Evolutionary conservation across 2,113 vertebrate species (phyloP).

Genomic region (Conger conger): DNA sequence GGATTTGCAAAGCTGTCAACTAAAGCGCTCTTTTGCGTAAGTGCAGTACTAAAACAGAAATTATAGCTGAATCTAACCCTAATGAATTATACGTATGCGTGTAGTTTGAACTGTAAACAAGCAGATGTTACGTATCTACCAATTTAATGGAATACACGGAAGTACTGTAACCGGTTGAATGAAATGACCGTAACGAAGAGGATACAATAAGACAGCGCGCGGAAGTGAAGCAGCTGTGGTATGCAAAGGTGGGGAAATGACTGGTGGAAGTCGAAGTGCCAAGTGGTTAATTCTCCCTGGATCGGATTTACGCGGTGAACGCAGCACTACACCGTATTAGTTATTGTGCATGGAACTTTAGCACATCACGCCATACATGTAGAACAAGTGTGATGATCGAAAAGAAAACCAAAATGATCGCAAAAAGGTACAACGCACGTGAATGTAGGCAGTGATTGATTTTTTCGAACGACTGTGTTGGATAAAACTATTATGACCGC

Average conservation of each 20-base stretch:
- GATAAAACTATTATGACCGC: conserved; percentile 21
- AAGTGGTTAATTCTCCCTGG: not conserved
- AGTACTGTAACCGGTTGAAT: not conserved
- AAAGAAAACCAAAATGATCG: not conserved
- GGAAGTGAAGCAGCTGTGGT: conserved; percentile 9
- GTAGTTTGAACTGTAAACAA: conserved; percentile 16
- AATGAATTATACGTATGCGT: not conserved
- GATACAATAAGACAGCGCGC: not conserved
- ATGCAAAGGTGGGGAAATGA: conserved; percentile 11
- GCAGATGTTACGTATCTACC: not conserved
- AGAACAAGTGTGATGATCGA: not conserved
- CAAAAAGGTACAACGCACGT: not conserved
- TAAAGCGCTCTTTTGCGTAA: not conserved
- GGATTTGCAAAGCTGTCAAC: conserved; percentile 7
- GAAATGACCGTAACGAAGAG: not conserved
- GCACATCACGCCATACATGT: not conserved
- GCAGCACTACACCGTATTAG: not conserved
- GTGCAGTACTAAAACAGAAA: not conserved
- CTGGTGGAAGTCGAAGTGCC: conserved; percentile 10
- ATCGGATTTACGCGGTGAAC: not conserved
- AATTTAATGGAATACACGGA: not conserved
- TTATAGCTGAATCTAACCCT: not conserved
- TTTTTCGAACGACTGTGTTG: conserved; percentile 9
- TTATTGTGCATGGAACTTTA: conserved; percentile 15
- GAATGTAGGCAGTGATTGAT: not conserved